Evolutionary conservation across 2,113 vertebrate species (phyloP), one percentile per base, ranked within the genome.

Genomic region (Megaleporinus macrocephalus): DNA sequence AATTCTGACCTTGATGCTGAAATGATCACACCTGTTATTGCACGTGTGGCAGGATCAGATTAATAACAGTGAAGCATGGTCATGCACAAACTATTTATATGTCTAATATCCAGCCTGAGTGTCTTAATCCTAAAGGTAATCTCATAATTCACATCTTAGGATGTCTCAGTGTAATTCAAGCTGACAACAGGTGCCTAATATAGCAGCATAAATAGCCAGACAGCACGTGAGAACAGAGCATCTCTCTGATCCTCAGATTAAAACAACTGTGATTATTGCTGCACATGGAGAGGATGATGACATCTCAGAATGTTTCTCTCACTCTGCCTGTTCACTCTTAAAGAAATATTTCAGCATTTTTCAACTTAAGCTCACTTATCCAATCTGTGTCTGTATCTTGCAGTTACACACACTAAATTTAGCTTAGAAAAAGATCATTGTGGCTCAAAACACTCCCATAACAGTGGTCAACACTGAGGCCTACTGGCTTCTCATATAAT

Each of bases 111-210:
- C 51, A 47, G 36, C 29, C 70, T 78, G 62, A 36, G 30, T 22
- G 61, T 76, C 72, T 82, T 83, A 61, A 78, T 82, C 63, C 49
- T 72, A 79, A 49, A 78, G 84, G 87, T 92, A 92, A 91, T 90
- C 91, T 87, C 83, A 29, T 88, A 88, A 86, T 89, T 89, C 79
- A 78, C 83, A 81, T 83, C 74, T 92, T 87, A 89, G 30, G 26
- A 26, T 47, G 24, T 82, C 77, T 87, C 88, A 84, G 82, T 86
- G 77, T 79, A 73, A 86, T 86, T 30, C 33, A 61, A 82, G 76
- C 49, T 79, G 85, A 86, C 29, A 49, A 47, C 47, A 79, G 3
- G 16, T 47, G 63, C 82, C 87, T 89, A 88, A 87, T 88, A 87
- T 89, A 90, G 82, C 73, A 7, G 6, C 26, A 63, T 70, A 41